phyloP scores from a whole-genome alignment of 2,113 vertebrate species.

The Ictalurus furcatus region DNA sequence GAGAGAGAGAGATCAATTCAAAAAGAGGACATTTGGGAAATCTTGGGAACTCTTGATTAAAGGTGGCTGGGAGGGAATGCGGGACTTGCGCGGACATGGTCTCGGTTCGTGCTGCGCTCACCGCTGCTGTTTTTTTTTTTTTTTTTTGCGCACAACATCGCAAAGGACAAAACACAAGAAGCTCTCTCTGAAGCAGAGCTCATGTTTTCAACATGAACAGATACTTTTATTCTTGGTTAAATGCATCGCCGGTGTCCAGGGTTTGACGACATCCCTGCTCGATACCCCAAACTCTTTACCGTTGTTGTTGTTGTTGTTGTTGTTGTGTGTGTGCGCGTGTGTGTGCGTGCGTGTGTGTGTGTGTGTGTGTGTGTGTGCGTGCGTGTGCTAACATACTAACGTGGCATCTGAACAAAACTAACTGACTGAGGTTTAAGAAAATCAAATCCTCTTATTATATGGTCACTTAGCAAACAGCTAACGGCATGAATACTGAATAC shows the following conservation, averaged over 20 bases:
- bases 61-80: constrained; percentile 7
- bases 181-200: constrained; percentile 47
- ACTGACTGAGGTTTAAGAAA: not conserved
- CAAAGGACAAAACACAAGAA: constrained; percentile 41
- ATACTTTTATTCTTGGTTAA: constrained; percentile 39
- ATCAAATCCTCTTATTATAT: not conserved
- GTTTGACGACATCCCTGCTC: constrained; percentile 31
- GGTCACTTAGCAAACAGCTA: constrained; percentile 19
- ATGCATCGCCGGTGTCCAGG: constrained; percentile 47
- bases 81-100: not conserved
- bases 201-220: constrained; percentile 42
- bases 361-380: not conserved
- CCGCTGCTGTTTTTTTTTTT: constrained; percentile 31
- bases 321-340: not conserved
- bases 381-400: not conserved
- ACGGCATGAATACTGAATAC: constrained; percentile 20
- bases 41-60: constrained; percentile 15
- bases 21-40: constrained; percentile 40
- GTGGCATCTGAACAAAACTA: not conserved
- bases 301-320: too few relatives aligned
- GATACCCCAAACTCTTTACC: constrained; percentile 18
- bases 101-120: not conserved
- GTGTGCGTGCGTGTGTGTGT: not conserved
- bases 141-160: constrained; percentile 2
- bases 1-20: constrained; percentile 32